A percentile compares a stretch with the other conserved stretches of the same genome.
phyloP scores from a whole-genome alignment of 2,888 invertebrate genomes.

The Phalera bucephala region DNA sequence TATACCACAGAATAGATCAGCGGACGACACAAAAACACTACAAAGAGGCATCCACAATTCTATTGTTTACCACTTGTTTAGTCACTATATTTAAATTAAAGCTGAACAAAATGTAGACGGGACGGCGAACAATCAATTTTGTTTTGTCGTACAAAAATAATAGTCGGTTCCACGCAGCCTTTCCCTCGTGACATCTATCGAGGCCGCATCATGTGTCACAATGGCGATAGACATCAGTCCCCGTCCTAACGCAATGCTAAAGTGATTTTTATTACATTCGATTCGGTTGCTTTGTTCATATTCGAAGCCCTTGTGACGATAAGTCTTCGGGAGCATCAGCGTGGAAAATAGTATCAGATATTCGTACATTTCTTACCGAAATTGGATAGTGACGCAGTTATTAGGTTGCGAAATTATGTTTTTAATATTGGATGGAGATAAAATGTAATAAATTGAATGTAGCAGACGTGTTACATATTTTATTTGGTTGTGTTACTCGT shows the following conservation, averaged over 20 bases:
- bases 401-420: conserved; percentile 31
- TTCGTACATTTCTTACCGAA: conserved; percentile 38
- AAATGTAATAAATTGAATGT: conserved; percentile 1
- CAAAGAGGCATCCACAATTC: neutral
- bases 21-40: conserved; percentile 2
- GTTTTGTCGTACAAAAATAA: conserved; percentile 77
- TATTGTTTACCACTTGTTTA: conserved; percentile 13
- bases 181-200: conserved; percentile 73
- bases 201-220: conserved; percentile 76
- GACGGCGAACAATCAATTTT: conserved; percentile 64
- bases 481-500: too few relatives aligned
- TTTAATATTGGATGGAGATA: conserved; percentile 1
- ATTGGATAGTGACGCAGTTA: conserved; percentile 35
- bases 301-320: conserved; percentile 58
- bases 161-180: conserved; percentile 66
- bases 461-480: too few relatives aligned
- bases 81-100: conserved; percentile 32
- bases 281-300: conserved; percentile 79
- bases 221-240: conserved; percentile 77
- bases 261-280: conserved; percentile 82
- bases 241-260: conserved; percentile 73
- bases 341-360: conserved; percentile 57
- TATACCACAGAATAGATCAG: conserved; percentile 1
- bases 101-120: conserved; percentile 39
- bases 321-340: conserved; percentile 51